Evolutionary conservation across 1,140 invertebrate genomes (phyloP).

Genomic region (Penaeus japonicus): DNA sequence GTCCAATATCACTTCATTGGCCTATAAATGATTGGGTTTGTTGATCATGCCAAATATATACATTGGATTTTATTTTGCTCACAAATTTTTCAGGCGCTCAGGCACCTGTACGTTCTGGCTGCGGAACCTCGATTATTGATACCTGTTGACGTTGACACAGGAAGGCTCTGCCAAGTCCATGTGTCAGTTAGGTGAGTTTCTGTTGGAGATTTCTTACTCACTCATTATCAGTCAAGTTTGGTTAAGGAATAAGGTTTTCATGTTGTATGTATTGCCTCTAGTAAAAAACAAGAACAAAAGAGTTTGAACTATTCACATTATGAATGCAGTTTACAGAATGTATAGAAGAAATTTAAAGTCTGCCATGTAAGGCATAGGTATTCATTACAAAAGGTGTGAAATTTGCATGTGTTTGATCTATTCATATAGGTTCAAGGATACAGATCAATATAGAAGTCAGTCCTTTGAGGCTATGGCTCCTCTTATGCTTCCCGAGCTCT

Average conservation of each 20-base stretch:
- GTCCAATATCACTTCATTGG: no score
- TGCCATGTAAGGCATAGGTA: not conserved
- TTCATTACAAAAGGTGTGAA: not conserved
- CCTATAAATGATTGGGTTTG: no score
- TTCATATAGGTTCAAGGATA: conserved; percentile 39
- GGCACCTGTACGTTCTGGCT: conserved; percentile 94
- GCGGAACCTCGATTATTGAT: conserved; percentile 87
- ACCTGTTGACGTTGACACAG: conserved; percentile 83
- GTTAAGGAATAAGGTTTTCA: not conserved
- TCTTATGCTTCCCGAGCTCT: conserved; percentile 50
- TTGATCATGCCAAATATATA: no score
- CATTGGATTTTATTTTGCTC: not conserved
- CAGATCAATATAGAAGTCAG: conserved; percentile 33
- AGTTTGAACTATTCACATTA: no score
- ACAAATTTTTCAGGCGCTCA: conserved; percentile 84
- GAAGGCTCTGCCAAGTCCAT: conserved; percentile 60
- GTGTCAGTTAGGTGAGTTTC: conserved; percentile 43
- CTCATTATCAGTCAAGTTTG: not conserved
- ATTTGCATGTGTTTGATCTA: not conserved
- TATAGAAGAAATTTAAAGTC: not conserved
- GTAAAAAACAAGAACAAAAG: no score
- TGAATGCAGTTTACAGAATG: no score
- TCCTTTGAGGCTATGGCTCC: conserved; percentile 48
- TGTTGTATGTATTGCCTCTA: not conserved
- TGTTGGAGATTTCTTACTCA: not conserved